Conservation (phyloP, 1,140 invertebrate genomes). For the Aleiodes sp. region DNA sequence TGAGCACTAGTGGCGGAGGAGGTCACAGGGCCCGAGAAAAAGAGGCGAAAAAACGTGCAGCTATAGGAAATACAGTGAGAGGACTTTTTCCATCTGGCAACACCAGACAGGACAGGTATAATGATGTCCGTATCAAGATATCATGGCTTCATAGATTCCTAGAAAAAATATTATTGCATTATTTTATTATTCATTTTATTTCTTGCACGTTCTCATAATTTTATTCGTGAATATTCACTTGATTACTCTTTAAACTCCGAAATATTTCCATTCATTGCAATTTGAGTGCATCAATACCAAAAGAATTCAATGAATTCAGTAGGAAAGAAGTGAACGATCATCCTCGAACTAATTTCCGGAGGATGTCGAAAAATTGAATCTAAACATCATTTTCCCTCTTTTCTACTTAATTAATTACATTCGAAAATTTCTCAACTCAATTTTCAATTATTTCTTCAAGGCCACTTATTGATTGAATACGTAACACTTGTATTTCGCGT, state of each 20-base stretch:
- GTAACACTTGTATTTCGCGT: no score
- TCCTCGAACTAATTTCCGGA: no score
- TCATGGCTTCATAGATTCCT: constrained; percentile 65
- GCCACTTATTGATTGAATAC: no score
- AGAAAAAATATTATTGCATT: constrained; percentile 48
- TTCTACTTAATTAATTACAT: no score
- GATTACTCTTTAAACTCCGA: background rate
- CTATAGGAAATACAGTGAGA: constrained; percentile 65
- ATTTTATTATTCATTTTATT: constrained; percentile 44
- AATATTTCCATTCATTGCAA: no score
- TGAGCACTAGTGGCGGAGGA: constrained; percentile 56
- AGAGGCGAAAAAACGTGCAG: constrained; percentile 63
- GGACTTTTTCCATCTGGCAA: constrained; percentile 64
- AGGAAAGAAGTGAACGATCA: no score
- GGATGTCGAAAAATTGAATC: no score
- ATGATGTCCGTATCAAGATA: constrained; percentile 67
- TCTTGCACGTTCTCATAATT: constrained; percentile 13
- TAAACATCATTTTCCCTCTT: no score
- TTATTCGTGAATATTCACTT: background rate
- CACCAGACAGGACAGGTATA: constrained; percentile 67
- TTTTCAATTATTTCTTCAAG: no score
- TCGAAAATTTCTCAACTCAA: no score
- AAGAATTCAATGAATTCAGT: no score
- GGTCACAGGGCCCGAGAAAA: constrained; percentile 54
- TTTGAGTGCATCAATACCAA: no score